Evolutionary conservation across 2,888 invertebrate genomes (phyloP).

Genomic region (Ypsolopha scabrella): DNA sequence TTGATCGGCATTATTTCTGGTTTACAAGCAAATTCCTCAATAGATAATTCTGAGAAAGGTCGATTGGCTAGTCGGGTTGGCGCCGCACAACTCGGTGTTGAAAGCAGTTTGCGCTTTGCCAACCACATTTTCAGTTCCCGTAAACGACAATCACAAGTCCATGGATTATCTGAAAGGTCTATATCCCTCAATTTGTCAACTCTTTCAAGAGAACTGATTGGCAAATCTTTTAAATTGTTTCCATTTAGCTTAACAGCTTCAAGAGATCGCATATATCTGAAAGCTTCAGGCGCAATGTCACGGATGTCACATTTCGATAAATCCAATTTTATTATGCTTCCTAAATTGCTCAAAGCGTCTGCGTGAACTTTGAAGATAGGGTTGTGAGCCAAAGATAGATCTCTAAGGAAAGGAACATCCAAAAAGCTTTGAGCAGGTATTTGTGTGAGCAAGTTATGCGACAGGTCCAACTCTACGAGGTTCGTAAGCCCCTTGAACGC

Average conservation of each 20-base stretch:
- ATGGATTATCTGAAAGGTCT: constrained; percentile 88
- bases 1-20: constrained; percentile 83
- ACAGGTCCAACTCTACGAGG: constrained; percentile 90
- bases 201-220: constrained; percentile 79
- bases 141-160: constrained; percentile 89
- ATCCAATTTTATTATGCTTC: constrained; percentile 85
- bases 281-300: constrained; percentile 77
- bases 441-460: constrained; percentile 83
- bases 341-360: constrained; percentile 79
- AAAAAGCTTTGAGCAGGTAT: constrained; percentile 85
- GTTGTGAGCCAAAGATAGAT: constrained; percentile 84
- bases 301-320: constrained; percentile 85
- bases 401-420: constrained; percentile 84
- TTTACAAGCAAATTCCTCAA: constrained; percentile 89
- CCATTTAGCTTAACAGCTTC: constrained; percentile 85
- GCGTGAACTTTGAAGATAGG: constrained; percentile 84
- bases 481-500: constrained; percentile 90
- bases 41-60: constrained; percentile 79
- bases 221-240: constrained; percentile 81
- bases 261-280: constrained; percentile 80
- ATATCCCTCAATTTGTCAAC: constrained; percentile 81
- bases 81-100: constrained; percentile 81
- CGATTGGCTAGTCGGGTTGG: constrained; percentile 78
- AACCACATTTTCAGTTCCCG: constrained; percentile 87
- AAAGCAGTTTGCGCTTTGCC: constrained; percentile 80